Evolutionary conservation across 2,113 vertebrate genomes (phyloP).

Genomic region (Protobothrops flavoviridis): DNA sequence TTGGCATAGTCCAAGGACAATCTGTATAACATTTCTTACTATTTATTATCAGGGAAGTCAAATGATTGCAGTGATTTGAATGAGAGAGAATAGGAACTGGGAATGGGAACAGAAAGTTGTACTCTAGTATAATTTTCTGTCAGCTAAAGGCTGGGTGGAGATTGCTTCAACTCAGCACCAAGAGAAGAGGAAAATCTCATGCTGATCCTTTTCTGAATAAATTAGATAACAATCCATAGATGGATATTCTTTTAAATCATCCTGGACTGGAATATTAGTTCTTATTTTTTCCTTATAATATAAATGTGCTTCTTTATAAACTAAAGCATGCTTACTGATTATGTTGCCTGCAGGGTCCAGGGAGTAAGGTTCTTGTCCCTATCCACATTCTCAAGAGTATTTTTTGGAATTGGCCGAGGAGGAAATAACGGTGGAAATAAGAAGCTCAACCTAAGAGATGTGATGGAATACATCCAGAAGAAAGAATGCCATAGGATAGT

Average conservation of each 20-base stretch:
- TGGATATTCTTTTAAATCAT: not conserved
- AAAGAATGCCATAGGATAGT: constrained; percentile 74
- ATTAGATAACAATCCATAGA: not conserved
- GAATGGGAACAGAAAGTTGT: not conserved
- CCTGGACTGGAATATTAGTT: not conserved
- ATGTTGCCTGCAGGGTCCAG: constrained; percentile 34
- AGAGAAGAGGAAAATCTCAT: not conserved
- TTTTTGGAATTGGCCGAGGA: constrained; percentile 34
- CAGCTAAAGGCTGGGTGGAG: not conserved
- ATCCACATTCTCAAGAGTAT: not conserved
- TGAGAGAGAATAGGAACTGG: not conserved
- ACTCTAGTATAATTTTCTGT: not conserved
- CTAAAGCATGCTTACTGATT: not conserved
- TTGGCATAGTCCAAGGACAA: not conserved
- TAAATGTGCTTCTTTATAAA: fast-evolving
- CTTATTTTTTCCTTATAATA: not conserved
- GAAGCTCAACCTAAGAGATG: constrained; percentile 72
- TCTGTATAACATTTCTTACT: not conserved
- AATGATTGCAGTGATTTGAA: not conserved
- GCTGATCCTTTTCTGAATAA: not conserved
- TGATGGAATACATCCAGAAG: constrained; percentile 71
- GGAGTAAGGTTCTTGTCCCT: constrained; percentile 23
- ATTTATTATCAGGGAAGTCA: not conserved
- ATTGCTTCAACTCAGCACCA: not conserved
- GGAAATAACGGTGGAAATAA: constrained; percentile 38